These are phyloP conservation scores for Eptesicus fuscus DNA, from an alignment of 2,113 vertebrate genomes.

Conservation along the genomic window DNA sequence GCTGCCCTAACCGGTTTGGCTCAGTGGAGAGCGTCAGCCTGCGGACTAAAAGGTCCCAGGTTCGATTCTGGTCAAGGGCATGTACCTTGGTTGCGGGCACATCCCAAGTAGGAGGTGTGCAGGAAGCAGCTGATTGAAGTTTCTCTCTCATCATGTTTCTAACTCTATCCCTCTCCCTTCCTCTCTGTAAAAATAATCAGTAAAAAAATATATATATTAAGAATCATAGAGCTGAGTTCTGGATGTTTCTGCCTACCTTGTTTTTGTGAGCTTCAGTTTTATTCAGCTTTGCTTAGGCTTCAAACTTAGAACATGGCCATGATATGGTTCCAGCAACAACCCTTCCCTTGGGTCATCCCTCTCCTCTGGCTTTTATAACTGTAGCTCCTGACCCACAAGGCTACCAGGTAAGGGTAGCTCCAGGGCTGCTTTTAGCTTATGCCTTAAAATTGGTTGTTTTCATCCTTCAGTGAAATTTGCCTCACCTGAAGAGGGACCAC, in stretches of 20 bases:
- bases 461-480: constrained; percentile 67
- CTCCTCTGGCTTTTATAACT: background rate
- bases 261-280: background rate
- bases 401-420: background rate
- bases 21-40: too few species aligned
- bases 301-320: background rate
- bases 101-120: too few species aligned
- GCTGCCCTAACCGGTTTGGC: too few species aligned
- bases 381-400: background rate
- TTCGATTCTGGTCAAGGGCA: too few species aligned
- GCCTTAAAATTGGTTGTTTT: constrained; percentile 28
- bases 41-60: too few species aligned
- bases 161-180: background rate
- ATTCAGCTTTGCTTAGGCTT: background rate
- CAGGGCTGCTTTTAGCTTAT: background rate
- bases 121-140: too few species aligned
- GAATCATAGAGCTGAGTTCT: background rate
- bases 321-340: background rate
- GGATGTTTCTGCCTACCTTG: background rate
- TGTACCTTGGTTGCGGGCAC: too few species aligned
- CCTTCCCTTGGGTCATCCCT: background rate
- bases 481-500: constrained; percentile 43
- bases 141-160: background rate
- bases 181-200: background rate
- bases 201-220: background rate